Percentiles rank a stretch among this genome's conserved stretches.
These are phyloP conservation scores for Brotula barbata DNA, from an alignment of 2,797 vertebrate species.

Conservation along the genomic window DNA sequence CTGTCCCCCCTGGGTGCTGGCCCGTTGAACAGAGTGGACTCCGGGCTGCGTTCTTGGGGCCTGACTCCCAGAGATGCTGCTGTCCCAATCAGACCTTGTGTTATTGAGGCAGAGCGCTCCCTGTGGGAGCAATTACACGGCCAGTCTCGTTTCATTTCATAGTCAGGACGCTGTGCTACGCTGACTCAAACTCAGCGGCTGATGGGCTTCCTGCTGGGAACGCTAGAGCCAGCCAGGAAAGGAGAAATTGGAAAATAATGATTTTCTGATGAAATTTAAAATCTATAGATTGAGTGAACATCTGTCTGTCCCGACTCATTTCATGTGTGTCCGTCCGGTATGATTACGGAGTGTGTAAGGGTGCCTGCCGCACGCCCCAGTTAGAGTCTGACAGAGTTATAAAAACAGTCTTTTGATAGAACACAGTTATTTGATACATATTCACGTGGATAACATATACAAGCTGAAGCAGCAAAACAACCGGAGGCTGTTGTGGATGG, in stretches of 20 bases:
- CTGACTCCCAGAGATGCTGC: conserved; percentile 16
- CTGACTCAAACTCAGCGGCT: conserved; percentile 11
- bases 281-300: no score
- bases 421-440: no score
- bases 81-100: conserved; percentile 12
- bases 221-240: not conserved
- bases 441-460: no score
- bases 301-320: no score
- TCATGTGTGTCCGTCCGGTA: no score
- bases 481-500: no score
- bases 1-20: not conserved
- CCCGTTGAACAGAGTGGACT: conserved; percentile 7
- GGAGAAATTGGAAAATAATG: not conserved
- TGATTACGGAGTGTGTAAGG: no score
- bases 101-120: no score
- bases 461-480: no score
- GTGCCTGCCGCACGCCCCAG: no score
- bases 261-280: conserved; percentile 1
- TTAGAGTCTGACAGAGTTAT: no score
- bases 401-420: no score
- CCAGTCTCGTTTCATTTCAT: conserved; percentile 53
- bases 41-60: conserved; percentile 18
- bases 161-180: conserved; percentile 12
- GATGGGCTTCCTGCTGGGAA: conserved; percentile 4
- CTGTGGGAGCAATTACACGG: conserved; percentile 34